Evolutionary conservation across 2,888 invertebrate genomes (phyloP), one percentile per base, ranked within the genome.

Genomic region (Dorcus parallelipipedus): DNA sequence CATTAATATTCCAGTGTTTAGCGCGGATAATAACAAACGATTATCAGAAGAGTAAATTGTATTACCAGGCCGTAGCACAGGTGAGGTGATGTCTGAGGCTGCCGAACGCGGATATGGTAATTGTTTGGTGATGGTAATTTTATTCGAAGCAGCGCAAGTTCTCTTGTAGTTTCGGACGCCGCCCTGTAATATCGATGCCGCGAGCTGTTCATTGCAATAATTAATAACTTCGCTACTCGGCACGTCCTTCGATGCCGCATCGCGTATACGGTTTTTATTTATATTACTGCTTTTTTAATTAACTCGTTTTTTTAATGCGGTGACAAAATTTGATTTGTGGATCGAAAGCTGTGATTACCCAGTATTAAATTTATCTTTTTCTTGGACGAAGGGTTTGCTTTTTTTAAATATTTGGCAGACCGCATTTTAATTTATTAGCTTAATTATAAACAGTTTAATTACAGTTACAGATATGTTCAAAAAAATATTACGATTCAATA

Each of bases 121-220:
- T 74, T 72, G 73, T 73, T 71, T 71, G 69, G 65, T 66, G 69
- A 69, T 69, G 71, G 72, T 73, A 74, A 73, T 74, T 71, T 73
- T 70, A 71, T 71, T 71, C 70, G 63, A 66, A 62, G 67, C 67
- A 70, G 69, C 66, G 70, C 64, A 39, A 33, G 40, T 47, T 58
- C 42, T 54, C 49, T 49, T 60, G 45, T 56, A 59, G 49, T 59
- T 56, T 69, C 60, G 68, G 62, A 63, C 62, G 72, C 75, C 75
- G 76, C 76, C 73, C 73, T 76, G 70, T 76, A 76, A 76, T 76
- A 75, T 73, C 66, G 68, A 67, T 66, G 68, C 75, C 75, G 76
- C 74, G 62, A 53, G 57, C 63, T 63, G 61, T 61, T 64, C 65
- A 65, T 63, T 64, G 65, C 64, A 64, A 66, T 68, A 70, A 70